Evolutionary conservation across 2,113 vertebrate species (phyloP).

Genomic region (Dolichotis patagonum): DNA sequence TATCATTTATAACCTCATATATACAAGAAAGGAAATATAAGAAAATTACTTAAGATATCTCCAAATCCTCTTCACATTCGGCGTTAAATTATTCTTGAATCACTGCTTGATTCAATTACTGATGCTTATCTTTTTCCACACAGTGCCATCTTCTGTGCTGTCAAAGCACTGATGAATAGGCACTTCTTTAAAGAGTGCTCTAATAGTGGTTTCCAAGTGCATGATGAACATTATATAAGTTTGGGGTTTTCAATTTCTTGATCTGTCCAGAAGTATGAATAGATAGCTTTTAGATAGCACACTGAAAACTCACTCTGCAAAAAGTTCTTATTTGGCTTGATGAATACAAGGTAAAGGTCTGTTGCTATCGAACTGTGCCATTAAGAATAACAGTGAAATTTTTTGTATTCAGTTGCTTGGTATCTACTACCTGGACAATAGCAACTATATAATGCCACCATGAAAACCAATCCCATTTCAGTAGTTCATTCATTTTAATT

Average conservation of each 20-base stretch:
- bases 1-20: background rate
- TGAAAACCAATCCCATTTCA: background rate
- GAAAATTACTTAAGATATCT: background rate
- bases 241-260: background rate
- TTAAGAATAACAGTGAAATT: background rate
- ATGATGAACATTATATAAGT: background rate
- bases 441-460: background rate
- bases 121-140: background rate
- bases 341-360: background rate
- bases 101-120: background rate
- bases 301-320: background rate
- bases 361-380: background rate
- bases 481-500: conserved; percentile 2
- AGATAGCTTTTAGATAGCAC: background rate
- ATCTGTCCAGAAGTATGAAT: background rate
- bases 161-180: background rate
- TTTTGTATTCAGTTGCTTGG: background rate
- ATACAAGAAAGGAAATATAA: background rate
- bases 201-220: background rate
- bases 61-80: conserved; percentile 1
- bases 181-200: background rate
- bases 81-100: background rate
- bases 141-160: background rate
- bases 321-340: background rate
- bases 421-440: background rate